Percentiles rank a stretch among this genome's conserved stretches.
Conservation (phyloP, 2,888 invertebrate genomes). For the Sepioteuthis lessoniana region DNA sequence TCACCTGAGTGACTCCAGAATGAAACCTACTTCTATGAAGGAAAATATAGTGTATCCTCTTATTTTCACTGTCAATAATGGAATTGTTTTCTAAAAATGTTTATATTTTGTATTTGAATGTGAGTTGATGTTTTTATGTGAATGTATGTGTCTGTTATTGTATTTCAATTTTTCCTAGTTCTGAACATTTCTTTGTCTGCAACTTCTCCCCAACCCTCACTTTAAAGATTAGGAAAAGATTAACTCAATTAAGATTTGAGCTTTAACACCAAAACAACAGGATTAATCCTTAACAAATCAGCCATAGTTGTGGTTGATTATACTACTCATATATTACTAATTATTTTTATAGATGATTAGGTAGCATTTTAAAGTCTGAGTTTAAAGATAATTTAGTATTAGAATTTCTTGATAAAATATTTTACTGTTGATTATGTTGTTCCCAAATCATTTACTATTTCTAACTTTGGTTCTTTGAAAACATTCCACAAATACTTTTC, state of each 20-base stretch:
- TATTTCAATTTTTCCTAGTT: not conserved
- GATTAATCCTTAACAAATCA: no score
- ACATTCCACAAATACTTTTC: no score
- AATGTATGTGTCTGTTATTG: not conserved
- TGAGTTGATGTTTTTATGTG: not conserved
- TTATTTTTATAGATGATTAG: no score
- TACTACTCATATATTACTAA: not conserved
- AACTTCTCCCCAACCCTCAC: not conserved
- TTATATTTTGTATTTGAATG: not conserved
- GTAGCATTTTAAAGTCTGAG: no score
- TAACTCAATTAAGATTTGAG: not conserved
- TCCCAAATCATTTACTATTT: no score
- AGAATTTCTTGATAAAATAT: no score
- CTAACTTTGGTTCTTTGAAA: no score
- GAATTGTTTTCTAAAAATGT: not conserved
- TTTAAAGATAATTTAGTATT: no score
- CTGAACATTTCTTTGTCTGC: constrained; percentile 14
- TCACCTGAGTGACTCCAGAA: no score
- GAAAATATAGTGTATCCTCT: not conserved
- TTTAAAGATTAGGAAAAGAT: not conserved
- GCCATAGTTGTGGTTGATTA: not conserved
- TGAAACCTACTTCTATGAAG: not conserved
- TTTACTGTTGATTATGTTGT: no score
- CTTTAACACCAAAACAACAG: no score
- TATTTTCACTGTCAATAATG: not conserved